These are phyloP conservation scores for Temnothorax ravouxi DNA, from an alignment of 2,888 invertebrate species.

Conservation along the genomic window DNA sequence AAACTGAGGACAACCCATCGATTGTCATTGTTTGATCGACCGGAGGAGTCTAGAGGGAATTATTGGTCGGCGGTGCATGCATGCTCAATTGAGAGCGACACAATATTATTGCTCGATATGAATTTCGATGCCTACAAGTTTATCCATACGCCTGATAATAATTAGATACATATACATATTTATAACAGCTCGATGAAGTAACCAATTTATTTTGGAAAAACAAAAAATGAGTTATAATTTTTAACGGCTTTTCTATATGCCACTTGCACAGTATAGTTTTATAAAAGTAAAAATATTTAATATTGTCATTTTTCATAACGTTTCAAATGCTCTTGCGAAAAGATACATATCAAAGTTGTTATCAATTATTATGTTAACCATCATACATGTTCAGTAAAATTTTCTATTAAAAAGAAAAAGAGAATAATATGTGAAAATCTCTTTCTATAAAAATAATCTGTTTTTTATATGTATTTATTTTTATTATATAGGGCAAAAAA, in stretches of 20 bases:
- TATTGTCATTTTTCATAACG: not conserved
- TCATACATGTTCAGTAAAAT: not conserved
- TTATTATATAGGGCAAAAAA: not conserved
- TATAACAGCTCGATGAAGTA: not conserved
- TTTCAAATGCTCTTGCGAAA: not conserved
- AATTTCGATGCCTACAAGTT: constrained; percentile 42
- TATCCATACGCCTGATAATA: constrained; percentile 28
- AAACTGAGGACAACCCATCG: constrained; percentile 27
- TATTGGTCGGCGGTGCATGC: constrained; percentile 39
- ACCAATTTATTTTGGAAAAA: not conserved
- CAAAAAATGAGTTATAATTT: not conserved
- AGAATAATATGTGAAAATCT: not conserved
- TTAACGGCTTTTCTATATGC: not conserved
- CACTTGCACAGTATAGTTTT: not conserved
- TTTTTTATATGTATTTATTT: not conserved
- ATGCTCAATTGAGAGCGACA: constrained; percentile 41
- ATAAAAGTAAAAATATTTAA: not conserved
- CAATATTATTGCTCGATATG: constrained; percentile 47
- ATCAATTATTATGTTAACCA: not conserved
- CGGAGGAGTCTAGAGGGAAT: constrained; percentile 42
- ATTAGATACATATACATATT: not conserved
- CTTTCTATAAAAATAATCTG: not conserved
- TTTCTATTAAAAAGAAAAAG: not conserved
- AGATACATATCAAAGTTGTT: not conserved
- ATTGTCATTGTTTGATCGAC: constrained; percentile 54